These are phyloP conservation scores for Thrips palmi DNA, from an alignment of 1,140 invertebrate species.

Conservation along the genomic window DNA sequence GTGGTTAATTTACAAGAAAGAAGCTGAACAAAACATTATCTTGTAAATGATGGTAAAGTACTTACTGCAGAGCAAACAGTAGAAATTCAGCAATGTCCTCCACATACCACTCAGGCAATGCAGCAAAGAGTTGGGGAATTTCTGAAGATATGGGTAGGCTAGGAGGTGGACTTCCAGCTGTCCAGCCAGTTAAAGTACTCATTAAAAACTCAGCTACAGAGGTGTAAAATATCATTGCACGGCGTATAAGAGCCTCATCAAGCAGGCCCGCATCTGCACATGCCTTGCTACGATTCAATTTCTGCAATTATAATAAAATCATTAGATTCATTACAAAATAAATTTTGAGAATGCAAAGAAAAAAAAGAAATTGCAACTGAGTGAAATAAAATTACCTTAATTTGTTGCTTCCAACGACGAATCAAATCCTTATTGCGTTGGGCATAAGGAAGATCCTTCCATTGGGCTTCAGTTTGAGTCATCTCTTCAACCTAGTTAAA, in stretches of 20 bases:
- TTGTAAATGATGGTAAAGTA: conserved; percentile 17
- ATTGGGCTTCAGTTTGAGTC: conserved; percentile 57
- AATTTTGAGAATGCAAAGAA: conserved; percentile 7
- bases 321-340: not conserved
- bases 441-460: conserved; percentile 60
- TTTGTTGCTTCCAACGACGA: conserved; percentile 69
- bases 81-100: conserved; percentile 93
- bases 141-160: conserved; percentile 26
- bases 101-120: conserved; percentile 89
- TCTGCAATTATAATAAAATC: conserved; percentile 21
- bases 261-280: conserved; percentile 76
- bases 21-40: too few species aligned
- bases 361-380: conserved; percentile 4
- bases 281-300: conserved; percentile 41
- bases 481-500: conserved; percentile 50
- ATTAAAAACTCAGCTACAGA: conserved; percentile 62
- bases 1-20: not conserved
- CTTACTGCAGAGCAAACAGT: conserved; percentile 82
- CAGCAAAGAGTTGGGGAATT: conserved; percentile 58
- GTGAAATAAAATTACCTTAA: conserved; percentile 24
- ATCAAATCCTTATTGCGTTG: conserved; percentile 65
- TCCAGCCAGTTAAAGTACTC: conserved; percentile 33
- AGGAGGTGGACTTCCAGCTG: conserved; percentile 16
- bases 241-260: conserved; percentile 57
- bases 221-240: conserved; percentile 72